Evolutionary conservation across 1,140 invertebrate genomes (phyloP).

Genomic region (Maconellicoccus hirsutus): DNA sequence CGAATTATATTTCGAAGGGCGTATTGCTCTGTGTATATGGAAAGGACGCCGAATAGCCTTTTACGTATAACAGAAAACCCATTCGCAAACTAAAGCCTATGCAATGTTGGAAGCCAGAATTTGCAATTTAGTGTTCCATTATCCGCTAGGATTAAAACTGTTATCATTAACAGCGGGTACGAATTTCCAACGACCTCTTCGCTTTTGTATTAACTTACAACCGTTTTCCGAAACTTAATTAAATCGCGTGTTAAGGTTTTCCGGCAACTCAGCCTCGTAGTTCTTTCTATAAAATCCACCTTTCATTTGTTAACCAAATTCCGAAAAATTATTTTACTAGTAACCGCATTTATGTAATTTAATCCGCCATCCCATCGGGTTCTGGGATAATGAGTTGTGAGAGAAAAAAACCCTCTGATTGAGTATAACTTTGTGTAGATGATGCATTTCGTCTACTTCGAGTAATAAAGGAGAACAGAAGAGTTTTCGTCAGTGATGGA

Average conservation of each 20-base stretch:
- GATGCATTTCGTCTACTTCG: too few species aligned
- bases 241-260: slow-evolving; percentile 18
- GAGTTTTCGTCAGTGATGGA: too few species aligned
- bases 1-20: slow-evolving; percentile 22
- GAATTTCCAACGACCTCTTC: slow-evolving; percentile 12
- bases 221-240: slow-evolving; percentile 19
- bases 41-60: background rate
- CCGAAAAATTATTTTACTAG: too few species aligned
- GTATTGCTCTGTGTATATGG: background rate
- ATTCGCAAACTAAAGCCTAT: background rate
- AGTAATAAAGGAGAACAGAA: too few species aligned
- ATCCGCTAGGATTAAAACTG: slow-evolving; percentile 15
- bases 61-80: background rate
- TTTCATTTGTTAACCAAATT: too few species aligned
- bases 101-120: slow-evolving; percentile 13
- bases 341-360: too few species aligned
- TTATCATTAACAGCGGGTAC: slow-evolving; percentile 12
- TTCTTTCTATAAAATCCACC: too few species aligned
- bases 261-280: too few species aligned
- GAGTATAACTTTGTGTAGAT: too few species aligned
- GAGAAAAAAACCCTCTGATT: too few species aligned
- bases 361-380: too few species aligned
- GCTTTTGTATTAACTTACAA: slow-evolving; percentile 17
- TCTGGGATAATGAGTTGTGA: too few species aligned
- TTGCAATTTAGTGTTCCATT: slow-evolving; percentile 14